Base-by-base conservation (phyloP, 2,888 invertebrate species). In the Ommatoiulus sabulosus region DNA sequence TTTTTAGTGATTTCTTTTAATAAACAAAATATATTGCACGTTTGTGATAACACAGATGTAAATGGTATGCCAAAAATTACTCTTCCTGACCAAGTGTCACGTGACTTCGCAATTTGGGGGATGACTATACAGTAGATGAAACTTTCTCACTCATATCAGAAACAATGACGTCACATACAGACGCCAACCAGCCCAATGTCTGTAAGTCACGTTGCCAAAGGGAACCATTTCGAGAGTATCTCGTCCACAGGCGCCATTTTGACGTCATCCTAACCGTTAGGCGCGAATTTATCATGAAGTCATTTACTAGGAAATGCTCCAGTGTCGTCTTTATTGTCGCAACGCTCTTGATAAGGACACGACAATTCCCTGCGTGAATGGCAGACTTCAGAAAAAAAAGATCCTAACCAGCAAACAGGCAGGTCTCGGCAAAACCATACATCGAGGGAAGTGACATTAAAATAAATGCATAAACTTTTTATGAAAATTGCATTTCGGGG, bases 401-500 rank as follows among this genome's bases (percentile, higher is more conserved):
- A 17, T 52, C 52, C 52, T 52, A 52, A 52, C 52, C 52, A 52
- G 52, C 17, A 15, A 15, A 10, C 3, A 52, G 7, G 6, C 72
- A 63, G n/a, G 48, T 5, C 35, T 35, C 63, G 17, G 63, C 63
- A 72, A 20, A 24, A 7, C 6, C 72, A 72, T 24, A 20, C 24
- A 35, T 80, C 12, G 8, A 80, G 80, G 35, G 35, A 80, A 35
- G 48, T 12, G 12, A 35, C 80, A 80, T 35, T 80, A 80, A 35
- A 80, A n/a, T 35, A 52, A 80, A 80, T 15, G 15, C 80, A 35
- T 43, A 35, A 80, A 80, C 80, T 43, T 80, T 52, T 72, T 72
- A 72, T 72, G 72, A 72, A 72, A 72, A 72, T 72, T 72, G 72
- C 72, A 20, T 72, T 24, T 72, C 72, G 24, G 3, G 12, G 80